These are phyloP conservation scores for Callipepla californica DNA, from an alignment of 2,113 vertebrate genomes.

Conservation along the genomic window DNA sequence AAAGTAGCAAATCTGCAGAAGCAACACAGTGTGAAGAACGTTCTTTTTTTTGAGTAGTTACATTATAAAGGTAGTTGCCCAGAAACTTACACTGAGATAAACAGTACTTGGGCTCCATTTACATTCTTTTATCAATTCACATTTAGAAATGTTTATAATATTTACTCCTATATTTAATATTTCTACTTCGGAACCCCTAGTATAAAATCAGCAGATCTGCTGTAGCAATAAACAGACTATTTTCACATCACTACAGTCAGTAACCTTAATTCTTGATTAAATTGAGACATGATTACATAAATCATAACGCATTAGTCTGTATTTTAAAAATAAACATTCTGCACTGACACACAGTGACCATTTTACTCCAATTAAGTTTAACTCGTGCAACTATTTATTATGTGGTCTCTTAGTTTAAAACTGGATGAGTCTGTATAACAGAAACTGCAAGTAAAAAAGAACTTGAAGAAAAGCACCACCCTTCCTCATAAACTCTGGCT, in stretches of 20 bases:
- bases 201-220: background rate
- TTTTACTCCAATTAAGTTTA: background rate
- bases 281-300: background rate
- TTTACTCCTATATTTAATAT: background rate
- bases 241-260: background rate
- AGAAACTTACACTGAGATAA: background rate
- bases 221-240: background rate
- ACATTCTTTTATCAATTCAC: background rate
- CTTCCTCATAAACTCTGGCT: background rate
- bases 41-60: background rate
- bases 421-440: background rate
- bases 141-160: background rate
- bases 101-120: background rate
- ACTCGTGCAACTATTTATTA: background rate
- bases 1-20: background rate
- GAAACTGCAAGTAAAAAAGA: background rate
- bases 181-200: background rate
- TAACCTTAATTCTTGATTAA: background rate
- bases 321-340: background rate
- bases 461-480: background rate
- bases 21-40: background rate
- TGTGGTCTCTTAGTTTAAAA: background rate
- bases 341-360: background rate
- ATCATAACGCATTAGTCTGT: background rate
- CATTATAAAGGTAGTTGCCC: background rate